Evolutionary conservation across 2,888 invertebrate genomes (phyloP).

Genomic region (Mantis religiosa): DNA sequence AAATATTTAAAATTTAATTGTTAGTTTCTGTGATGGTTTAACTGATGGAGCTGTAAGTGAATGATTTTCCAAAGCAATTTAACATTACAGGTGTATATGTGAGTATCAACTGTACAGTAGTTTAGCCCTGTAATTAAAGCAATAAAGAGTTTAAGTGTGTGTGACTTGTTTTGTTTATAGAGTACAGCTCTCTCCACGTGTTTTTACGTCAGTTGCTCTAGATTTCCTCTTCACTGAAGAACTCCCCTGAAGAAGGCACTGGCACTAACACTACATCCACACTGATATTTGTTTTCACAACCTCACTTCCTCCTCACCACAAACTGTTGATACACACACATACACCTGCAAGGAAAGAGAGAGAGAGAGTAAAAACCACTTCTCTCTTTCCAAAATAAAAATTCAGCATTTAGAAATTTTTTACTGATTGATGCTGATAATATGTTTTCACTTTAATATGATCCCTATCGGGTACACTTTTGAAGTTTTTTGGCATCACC

Average conservation of each 20-base stretch:
- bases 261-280: neutral
- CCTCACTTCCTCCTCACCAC: neutral
- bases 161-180: neutral
- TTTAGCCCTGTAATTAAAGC: too few relatives aligned
- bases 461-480: neutral
- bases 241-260: neutral
- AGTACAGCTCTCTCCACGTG: neutral
- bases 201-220: neutral
- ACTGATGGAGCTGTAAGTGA: too few relatives aligned
- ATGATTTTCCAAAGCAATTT: too few relatives aligned
- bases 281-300: neutral
- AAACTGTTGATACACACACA: neutral
- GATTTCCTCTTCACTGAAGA: neutral
- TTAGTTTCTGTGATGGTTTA: too few relatives aligned
- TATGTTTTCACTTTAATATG: neutral
- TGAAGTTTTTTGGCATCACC: neutral
- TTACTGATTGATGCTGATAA: neutral
- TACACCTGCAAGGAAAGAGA: neutral
- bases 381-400: neutral
- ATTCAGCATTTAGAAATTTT: neutral
- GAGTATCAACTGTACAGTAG: too few relatives aligned
- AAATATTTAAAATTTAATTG: too few relatives aligned
- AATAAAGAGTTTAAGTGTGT: too few relatives aligned
- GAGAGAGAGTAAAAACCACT: neutral
- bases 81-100: too few relatives aligned